These are phyloP conservation scores for Antigone vipio DNA, from an alignment of 2,113 vertebrate species.

Conservation along the genomic window DNA sequence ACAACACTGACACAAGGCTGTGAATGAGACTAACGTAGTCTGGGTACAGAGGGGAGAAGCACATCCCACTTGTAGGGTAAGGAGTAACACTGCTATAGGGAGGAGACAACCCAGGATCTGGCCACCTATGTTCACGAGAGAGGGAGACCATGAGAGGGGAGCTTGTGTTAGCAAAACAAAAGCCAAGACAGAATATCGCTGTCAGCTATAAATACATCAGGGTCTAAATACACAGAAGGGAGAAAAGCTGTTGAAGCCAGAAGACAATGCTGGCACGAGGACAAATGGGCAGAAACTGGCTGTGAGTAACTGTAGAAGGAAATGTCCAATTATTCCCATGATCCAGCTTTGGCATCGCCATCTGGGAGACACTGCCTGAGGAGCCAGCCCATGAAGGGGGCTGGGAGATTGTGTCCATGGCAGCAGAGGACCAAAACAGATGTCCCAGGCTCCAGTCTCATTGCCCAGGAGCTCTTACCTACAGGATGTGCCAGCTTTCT, in stretches of 20 bases:
- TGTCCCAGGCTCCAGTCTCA: background rate
- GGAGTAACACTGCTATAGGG: background rate
- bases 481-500: background rate
- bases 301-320: background rate
- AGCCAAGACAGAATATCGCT: background rate
- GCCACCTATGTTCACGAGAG: background rate
- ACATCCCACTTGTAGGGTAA: background rate
- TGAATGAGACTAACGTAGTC: fast-evolving
- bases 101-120: background rate
- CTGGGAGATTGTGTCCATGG: background rate
- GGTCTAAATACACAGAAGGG: background rate
- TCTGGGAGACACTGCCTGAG: background rate
- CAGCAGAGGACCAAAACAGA: background rate
- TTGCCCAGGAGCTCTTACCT: background rate
- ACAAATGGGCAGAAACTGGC: background rate
- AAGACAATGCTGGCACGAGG: background rate
- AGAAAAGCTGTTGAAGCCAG: background rate
- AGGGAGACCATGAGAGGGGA: background rate
- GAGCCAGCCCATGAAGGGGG: background rate
- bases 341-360: background rate
- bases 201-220: background rate
- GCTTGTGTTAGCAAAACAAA: background rate
- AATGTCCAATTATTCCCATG: background rate
- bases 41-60: background rate
- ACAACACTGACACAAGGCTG: background rate